Evolutionary conservation across 30 jellyfish, hydroid and myxozoan genomes (phyloP).

Genomic region (Cassiopea andromeda): DNA sequence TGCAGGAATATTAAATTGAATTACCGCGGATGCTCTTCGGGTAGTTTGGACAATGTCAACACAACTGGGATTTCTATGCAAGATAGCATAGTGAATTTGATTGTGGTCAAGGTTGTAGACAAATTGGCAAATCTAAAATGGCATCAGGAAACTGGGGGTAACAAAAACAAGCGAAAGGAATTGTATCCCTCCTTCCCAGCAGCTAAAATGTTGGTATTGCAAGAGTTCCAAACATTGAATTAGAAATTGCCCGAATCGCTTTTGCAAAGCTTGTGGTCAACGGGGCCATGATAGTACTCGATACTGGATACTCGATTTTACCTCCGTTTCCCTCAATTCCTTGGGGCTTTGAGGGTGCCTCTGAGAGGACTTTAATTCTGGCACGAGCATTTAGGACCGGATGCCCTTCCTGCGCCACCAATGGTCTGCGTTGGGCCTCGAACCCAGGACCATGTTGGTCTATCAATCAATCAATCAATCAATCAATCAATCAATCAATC

Average conservation of each 20-base stretch:
- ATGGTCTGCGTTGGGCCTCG: too few species aligned
- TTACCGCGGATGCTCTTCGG: conserved; percentile 1
- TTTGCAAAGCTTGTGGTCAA: conserved; percentile 85
- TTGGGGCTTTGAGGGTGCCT: too few species aligned
- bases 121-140: background rate
- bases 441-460: too few species aligned
- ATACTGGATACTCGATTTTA: too few species aligned
- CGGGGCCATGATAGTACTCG: conserved; percentile 47
- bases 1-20: conserved; percentile 12
- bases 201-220: conserved; percentile 54
- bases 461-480: too few species aligned
- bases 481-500: too few species aligned
- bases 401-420: too few species aligned
- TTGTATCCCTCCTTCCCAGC: conserved; percentile 40
- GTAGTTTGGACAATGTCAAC: conserved; percentile 14
- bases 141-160: conserved; percentile 34
- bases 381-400: too few species aligned
- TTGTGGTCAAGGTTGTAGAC: conserved; percentile 41
- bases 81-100: conserved; percentile 5
- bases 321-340: too few species aligned
- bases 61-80: conserved; percentile 5
- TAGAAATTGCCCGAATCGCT: conserved; percentile 47
- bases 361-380: too few species aligned
- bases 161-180: background rate
- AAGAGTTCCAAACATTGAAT: conserved; percentile 64